phyloP scores from a whole-genome alignment of 2,888 invertebrate species.

The Nebria salina region DNA sequence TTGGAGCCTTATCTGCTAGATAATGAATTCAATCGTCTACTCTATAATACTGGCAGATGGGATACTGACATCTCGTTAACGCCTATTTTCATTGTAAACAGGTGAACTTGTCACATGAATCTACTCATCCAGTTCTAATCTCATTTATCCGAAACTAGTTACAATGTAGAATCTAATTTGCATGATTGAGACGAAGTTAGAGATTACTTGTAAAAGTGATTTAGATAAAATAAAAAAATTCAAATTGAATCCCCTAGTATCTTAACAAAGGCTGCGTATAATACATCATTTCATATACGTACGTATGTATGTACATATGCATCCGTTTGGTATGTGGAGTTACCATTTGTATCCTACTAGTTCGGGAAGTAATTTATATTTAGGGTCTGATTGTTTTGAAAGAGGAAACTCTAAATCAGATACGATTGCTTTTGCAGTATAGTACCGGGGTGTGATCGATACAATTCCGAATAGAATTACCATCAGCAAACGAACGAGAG shows the following conservation, averaged over 20 bases:
- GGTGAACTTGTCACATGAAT: conserved; percentile 9
- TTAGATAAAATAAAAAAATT: too few relatives aligned
- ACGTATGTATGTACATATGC: background rate
- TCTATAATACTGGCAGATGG: conserved; percentile 35
- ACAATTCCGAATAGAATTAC: conserved; percentile 29
- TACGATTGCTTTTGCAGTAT: conserved; percentile 11
- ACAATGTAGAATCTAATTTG: background rate
- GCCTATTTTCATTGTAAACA: background rate
- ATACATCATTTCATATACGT: background rate
- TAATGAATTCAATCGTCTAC: conserved; percentile 41
- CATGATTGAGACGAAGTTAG: background rate
- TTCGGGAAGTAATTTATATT: conserved; percentile 1
- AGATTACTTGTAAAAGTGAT: background rate
- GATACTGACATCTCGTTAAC: conserved; percentile 26
- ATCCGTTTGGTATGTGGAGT: background rate
- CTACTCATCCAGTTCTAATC: background rate
- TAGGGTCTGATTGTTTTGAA: conserved; percentile 19
- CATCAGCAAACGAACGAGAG: background rate
- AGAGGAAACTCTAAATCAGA: conserved; percentile 35
- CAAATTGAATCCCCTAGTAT: too few relatives aligned
- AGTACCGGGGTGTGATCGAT: conserved; percentile 11
- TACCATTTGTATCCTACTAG: background rate
- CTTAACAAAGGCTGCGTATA: background rate
- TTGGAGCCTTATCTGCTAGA: conserved; percentile 35
- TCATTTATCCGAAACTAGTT: background rate